A percentile compares a stretch with the other conserved stretches of the same genome.
phyloP scores from a whole-genome alignment of 1,140 invertebrate species.

The Papilio polytes region DNA sequence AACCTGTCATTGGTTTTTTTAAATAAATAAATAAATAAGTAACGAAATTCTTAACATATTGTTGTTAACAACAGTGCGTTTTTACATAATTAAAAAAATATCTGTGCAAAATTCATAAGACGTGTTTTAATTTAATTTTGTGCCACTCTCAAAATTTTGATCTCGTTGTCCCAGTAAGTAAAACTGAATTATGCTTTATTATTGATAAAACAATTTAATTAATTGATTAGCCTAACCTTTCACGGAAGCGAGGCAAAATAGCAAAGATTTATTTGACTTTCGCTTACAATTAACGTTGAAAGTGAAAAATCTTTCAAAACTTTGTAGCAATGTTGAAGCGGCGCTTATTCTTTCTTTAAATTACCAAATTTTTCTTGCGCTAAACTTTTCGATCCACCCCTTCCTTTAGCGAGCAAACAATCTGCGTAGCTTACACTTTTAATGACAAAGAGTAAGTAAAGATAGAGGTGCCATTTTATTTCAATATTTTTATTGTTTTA shows the following conservation, averaged over 20 bases:
- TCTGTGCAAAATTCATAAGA: no score
- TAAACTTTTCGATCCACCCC: conserved; percentile 81
- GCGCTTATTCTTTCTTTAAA: conserved; percentile 77
- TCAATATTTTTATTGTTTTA: background rate
- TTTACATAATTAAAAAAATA: no score
- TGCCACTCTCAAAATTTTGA: background rate
- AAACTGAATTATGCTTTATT: conserved; percentile 43
- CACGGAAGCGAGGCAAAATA: conserved; percentile 65
- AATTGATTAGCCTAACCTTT: conserved; percentile 69
- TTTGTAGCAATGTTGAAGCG: conserved; percentile 61
- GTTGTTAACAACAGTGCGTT: no score
- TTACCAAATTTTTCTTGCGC: conserved; percentile 77
- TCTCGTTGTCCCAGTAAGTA: background rate
- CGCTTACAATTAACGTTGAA: conserved; percentile 79
- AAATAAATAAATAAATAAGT: no score
- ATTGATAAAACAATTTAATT: conserved; percentile 66
- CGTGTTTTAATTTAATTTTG: no score
- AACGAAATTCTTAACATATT: no score
- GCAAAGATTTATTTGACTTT: conserved; percentile 78
- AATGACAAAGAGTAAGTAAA: conserved; percentile 50
- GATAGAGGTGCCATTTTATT: conserved; percentile 43
- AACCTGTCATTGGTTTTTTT: no score
- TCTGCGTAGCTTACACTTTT: conserved; percentile 53
- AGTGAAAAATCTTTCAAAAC: conserved; percentile 81
- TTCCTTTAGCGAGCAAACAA: conserved; percentile 77